A percentile compares a stretch with the other conserved stretches of the same genome.
Conservation (phyloP, 2,113 vertebrate species). For the Amphiprion percula region DNA sequence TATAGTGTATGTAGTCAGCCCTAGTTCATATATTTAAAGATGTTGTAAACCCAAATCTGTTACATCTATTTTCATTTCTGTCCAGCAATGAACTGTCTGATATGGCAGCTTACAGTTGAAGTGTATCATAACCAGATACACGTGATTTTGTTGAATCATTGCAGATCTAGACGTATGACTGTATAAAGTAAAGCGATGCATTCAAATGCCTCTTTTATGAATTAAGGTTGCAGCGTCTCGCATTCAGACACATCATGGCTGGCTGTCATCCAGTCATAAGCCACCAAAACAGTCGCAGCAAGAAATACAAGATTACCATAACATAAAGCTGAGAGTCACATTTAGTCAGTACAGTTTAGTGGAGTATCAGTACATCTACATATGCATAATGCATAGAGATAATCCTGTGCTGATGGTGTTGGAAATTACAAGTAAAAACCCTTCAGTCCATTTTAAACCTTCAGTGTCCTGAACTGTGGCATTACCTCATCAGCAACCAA, state of each 20-base stretch:
- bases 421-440: not conserved
- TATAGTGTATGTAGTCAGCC: no score
- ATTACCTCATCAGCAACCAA: no score
- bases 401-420: conserved; percentile 29
- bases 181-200: not conserved
- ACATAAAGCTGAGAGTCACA: conserved; percentile 36
- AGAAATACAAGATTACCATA: conserved; percentile 48
- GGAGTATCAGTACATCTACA: conserved; percentile 21
- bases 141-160: not conserved
- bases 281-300: conserved; percentile 44
- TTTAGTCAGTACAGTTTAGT: conserved; percentile 13
- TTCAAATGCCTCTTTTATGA: conserved; percentile 23
- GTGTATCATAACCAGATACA: not conserved
- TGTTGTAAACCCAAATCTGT: conserved; percentile 1
- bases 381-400: conserved; percentile 22
- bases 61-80: not conserved
- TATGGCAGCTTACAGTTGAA: not conserved
- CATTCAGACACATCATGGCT: conserved; percentile 38
- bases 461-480: conserved; percentile 2
- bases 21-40: not conserved
- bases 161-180: conserved; percentile 3
- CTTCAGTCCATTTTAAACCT: conserved; percentile 12
- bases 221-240: conserved; percentile 26
- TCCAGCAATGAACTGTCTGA: not conserved
- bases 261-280: conserved; percentile 48